Conservation (phyloP, 2,113 vertebrate species). For the Ictalurus furcatus region DNA sequence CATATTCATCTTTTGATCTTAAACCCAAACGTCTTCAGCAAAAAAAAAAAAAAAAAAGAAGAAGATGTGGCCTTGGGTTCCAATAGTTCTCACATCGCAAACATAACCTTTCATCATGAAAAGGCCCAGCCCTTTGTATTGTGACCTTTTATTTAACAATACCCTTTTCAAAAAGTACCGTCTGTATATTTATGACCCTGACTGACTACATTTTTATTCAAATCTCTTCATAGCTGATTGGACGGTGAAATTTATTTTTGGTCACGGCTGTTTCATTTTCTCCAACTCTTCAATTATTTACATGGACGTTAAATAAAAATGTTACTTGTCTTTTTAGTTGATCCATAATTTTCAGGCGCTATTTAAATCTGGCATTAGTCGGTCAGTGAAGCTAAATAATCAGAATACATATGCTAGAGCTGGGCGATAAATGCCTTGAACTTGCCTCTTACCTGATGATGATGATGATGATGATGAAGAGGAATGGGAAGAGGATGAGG, state of each 20-base stretch:
- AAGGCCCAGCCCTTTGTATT: not conserved
- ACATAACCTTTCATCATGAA: not conserved
- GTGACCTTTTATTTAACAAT: not conserved
- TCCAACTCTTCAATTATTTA: not conserved
- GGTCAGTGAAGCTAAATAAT: too few species aligned
- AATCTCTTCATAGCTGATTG: not conserved
- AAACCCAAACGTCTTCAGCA: too few species aligned
- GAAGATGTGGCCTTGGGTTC: too few species aligned
- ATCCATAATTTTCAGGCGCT: not conserved
- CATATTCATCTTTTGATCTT: too few species aligned
- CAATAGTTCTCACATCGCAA: not conserved
- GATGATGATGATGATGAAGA: constrained; percentile 16
- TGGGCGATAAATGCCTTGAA: not conserved
- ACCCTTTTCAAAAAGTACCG: not conserved
- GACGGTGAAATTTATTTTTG: not conserved
- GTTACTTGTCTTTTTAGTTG: not conserved
- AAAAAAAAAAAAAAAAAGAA: too few species aligned
- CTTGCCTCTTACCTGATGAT: constrained; percentile 61
- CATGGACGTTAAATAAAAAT: not conserved
- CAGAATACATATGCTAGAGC: too few species aligned
- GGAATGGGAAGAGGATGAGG: not conserved
- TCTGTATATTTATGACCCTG: not conserved
- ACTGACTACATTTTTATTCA: not conserved
- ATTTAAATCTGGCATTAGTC: not conserved
- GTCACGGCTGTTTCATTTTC: not conserved